Evolutionary conservation across 2,888 invertebrate species (phyloP), one percentile per base, ranked within the genome.

Genomic region (Erebia epiphron): DNA sequence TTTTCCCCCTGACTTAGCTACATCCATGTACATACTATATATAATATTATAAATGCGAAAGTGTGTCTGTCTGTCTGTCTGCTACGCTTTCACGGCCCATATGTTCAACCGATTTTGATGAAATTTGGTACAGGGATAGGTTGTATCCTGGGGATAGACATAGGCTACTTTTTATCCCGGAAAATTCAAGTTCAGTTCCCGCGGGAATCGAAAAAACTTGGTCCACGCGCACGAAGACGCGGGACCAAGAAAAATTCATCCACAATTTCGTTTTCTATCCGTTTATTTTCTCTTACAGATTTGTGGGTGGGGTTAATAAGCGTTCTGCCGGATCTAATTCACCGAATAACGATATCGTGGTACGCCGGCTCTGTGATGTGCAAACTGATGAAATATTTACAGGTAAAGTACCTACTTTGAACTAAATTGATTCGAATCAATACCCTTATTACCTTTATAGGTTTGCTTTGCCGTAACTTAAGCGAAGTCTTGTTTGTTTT

Each of bases 301-400:
- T 91, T 98, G 74, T 95, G 96, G 75, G 98, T 98, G 73, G 98
- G 98, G 62, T 90, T 98, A 76, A 96, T 98, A 86, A 98, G 96
- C 83, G 98, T 98, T 5, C 93, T 97, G 71, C 98, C 98, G 18
- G 98, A 98, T 86, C 96, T 98, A 77, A 96, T 97, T 75, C 98
- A 98, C 96, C 95, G 97, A 79, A 96, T 97, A 75, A 98, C 98
- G 7, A 96, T 98, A 66, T 95, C 96, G 3, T 98, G 98, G 98
- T 95, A 97, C 73, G 98, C 97, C 7, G 98, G 98, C 11, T 97
- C 98, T 78, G 86, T 97, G 43, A 97, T 97, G 71, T 98, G 98
- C 92, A 98, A 98, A 91, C 87, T 97, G 81, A 96, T 98, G 84
- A 96, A 97, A 81, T 98, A 97, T 91, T 94, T 96, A 82, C 97